Conservation (phyloP, 1,140 invertebrate species). For the Drosophila pseudoananassae region DNA sequence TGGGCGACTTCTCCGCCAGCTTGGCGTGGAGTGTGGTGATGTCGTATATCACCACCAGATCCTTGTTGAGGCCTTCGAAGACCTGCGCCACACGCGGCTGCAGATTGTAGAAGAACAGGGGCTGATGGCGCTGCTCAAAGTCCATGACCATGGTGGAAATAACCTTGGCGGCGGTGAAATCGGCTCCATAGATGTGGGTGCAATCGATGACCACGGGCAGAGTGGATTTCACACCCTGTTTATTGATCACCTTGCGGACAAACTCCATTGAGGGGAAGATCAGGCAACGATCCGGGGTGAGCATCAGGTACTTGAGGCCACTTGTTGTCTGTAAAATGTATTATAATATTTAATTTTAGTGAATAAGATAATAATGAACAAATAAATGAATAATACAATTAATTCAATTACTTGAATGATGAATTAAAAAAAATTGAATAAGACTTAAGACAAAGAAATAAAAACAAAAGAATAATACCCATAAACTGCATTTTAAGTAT, state of each 20-base stretch:
- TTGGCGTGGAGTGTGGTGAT: conserved; percentile 89
- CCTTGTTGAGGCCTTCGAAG: conserved; percentile 90
- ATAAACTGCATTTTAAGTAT: no score
- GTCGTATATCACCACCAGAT: conserved; percentile 90
- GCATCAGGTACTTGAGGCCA: conserved; percentile 90
- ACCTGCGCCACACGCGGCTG: conserved; percentile 91
- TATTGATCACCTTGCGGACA: conserved; percentile 91
- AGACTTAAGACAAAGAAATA: no score
- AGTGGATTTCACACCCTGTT: conserved; percentile 88
- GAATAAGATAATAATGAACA: neutral
- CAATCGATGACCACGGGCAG: conserved; percentile 93
- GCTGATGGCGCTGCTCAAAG: conserved; percentile 89
- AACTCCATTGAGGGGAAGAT: conserved; percentile 96
- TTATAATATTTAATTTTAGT: neutral
- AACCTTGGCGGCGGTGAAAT: conserved; percentile 92
- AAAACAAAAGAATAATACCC: neutral
- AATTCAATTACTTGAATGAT: neutral
- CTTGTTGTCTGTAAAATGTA: conserved; percentile 86
- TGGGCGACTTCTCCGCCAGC: conserved; percentile 84
- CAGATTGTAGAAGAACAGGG: conserved; percentile 91
- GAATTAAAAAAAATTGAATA: neutral
- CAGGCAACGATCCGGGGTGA: conserved; percentile 93
- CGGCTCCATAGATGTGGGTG: conserved; percentile 92
- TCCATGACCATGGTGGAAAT: conserved; percentile 89
- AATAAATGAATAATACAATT: neutral